phyloP scores from a whole-genome alignment of 2,888 invertebrate species.

The Glaucopsyche alexis region DNA sequence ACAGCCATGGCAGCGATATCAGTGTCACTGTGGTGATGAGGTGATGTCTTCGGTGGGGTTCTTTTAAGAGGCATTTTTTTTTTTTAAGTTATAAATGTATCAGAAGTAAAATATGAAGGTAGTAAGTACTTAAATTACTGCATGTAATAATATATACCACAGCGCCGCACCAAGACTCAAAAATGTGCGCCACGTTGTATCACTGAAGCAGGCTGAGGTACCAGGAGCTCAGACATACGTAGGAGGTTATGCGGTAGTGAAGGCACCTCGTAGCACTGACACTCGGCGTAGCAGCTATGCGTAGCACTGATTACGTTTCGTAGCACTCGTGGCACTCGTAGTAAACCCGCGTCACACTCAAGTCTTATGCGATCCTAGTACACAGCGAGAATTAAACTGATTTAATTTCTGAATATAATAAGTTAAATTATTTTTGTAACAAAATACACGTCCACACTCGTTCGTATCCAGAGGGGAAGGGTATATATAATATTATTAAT shows the following conservation, averaged over 20 bases:
- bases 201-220: not conserved
- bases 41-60: not conserved
- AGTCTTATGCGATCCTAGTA: not conserved
- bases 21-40: not conserved
- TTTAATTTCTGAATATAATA: not conserved
- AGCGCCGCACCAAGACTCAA: not conserved
- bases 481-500: no score
- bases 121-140: not conserved
- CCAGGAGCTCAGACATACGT: not conserved
- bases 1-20: not conserved
- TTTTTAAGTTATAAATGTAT: not conserved
- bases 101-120: not conserved
- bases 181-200: not conserved
- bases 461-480: slow-evolving; percentile 6
- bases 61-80: not conserved
- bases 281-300: not conserved
- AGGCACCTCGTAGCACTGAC: not conserved
- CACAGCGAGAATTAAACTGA: not conserved
- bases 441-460: not conserved
- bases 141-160: not conserved
- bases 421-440: not conserved
- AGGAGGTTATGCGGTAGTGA: not conserved
- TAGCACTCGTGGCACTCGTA: no score
- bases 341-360: not conserved
- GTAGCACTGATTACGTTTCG: not conserved